These are phyloP conservation scores for Archips crataeganus DNA, from an alignment of 2,888 invertebrate species.

Conservation along the genomic window DNA sequence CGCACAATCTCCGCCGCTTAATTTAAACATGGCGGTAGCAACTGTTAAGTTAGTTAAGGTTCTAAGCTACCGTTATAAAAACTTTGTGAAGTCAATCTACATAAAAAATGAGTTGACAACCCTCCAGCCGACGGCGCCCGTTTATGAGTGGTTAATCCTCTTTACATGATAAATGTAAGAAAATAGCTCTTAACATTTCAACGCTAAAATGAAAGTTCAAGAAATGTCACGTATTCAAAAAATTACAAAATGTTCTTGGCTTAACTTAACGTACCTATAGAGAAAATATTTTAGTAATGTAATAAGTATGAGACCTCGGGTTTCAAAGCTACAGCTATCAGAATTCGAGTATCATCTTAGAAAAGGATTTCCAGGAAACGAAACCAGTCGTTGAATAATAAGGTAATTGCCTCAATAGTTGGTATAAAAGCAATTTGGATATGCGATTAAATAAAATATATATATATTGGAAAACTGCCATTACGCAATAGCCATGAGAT, in stretches of 20 bases:
- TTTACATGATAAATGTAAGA: slow-evolving; percentile 55
- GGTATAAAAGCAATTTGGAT: slow-evolving; percentile 50
- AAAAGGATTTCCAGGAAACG: neutral
- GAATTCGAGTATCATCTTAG: neutral
- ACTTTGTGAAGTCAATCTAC: slow-evolving; percentile 66
- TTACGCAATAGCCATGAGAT: slow-evolving; percentile 56
- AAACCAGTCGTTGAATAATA: slow-evolving; percentile 18
- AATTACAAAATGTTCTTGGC: neutral
- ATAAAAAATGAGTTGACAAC: slow-evolving; percentile 69
- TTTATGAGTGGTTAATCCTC: slow-evolving; percentile 59
- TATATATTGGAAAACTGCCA: slow-evolving; percentile 55
- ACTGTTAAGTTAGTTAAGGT: slow-evolving; percentile 61
- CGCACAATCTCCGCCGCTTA: slow-evolving; percentile 60
- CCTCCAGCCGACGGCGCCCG: slow-evolving; percentile 49
- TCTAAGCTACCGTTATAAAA: slow-evolving; percentile 56
- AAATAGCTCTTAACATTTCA: slow-evolving; percentile 50
- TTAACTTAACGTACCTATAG: neutral
- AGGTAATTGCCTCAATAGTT: slow-evolving; percentile 18
- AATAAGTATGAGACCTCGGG: neutral
- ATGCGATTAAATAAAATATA: slow-evolving; percentile 51
- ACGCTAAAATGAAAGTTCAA: slow-evolving; percentile 31
- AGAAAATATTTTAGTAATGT: neutral
- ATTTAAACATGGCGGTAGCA: slow-evolving; percentile 55
- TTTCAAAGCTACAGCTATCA: neutral
- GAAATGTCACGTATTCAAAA: neutral